Conservation (phyloP, 2,797 vertebrate species). For the Chelon auratus region DNA sequence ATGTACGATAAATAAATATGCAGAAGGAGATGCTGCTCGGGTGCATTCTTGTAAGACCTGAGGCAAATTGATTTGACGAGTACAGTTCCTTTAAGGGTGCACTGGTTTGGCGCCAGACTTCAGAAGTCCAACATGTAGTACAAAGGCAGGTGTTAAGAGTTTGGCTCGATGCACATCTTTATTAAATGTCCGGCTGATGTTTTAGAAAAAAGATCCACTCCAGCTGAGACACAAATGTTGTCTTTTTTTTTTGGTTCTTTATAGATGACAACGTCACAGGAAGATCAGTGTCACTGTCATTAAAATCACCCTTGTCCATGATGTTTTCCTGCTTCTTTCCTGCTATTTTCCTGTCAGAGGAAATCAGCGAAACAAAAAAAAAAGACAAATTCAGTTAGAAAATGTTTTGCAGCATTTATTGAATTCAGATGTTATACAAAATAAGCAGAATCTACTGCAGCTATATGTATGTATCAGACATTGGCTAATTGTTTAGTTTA, state of each 20-base stretch:
- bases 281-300: constrained; percentile 72
- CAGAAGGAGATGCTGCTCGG: constrained; percentile 30
- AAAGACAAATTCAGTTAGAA: neutral
- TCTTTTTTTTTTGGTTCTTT: neutral
- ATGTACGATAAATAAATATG: constrained; percentile 63
- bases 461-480: neutral
- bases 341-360: constrained; percentile 29
- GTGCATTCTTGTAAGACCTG: constrained; percentile 28
- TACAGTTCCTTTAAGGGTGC: constrained; percentile 16
- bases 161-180: neutral
- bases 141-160: neutral
- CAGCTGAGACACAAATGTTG: neutral
- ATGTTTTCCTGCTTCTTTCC: constrained; percentile 72
- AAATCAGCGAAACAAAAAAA: constrained; percentile 20
- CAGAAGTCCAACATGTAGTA: constrained; percentile 1
- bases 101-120: constrained; percentile 16
- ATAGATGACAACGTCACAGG: constrained; percentile 60
- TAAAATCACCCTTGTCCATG: constrained; percentile 44
- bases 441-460: too few species aligned
- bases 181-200: neutral
- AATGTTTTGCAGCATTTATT: too few species aligned
- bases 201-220: neutral
- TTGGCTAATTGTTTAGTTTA: neutral
- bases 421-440: too few species aligned
- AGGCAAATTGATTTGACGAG: constrained; percentile 50